Evolutionary conservation across 2,888 invertebrate genomes (phyloP), one percentile per base, ranked within the genome.

Genomic region (Ormyrus nitidulus): DNA sequence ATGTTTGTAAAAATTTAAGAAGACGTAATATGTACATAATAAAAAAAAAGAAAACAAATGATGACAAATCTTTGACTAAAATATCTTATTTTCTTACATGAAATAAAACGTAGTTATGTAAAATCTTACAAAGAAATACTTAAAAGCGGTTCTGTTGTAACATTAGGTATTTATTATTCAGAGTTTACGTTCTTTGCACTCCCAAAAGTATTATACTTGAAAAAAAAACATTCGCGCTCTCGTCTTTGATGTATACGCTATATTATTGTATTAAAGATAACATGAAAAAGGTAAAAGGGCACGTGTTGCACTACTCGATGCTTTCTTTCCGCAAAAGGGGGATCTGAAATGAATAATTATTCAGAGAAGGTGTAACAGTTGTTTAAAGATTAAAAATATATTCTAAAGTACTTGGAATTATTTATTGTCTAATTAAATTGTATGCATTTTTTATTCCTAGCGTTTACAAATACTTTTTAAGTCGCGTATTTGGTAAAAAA

Each of bases 11-110:
- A 77, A 77, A 81, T 66, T 72, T 74, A 61, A 76, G 56, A 74
- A 73, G 46, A 71, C 48, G 78, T 76, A 81, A 79, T 87, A 87
- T 89, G 89, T 89, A 89, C 85, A 89, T 89, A 89, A 83, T 77
- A 61, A 71, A 69, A 49, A 71, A 81, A 76, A 74, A 79, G 10
- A 13, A 81, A 79, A 81, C 66, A 73, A 78, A 76, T 71, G 62
- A 75, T 66, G 56, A 82, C 64, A 84, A 88, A 88, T 86, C 86
- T 85, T 87, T 86, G 87, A 89, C 87, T 87, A 87, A 88, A 88
- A 83, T 87, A 89, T 89, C 86, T 89, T 89, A 89, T 89, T 89
- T 89, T 89, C 89, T 86, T 89, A 89, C 88, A 75, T 34, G 54
- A 88, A 89, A 88, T 85, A 87, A 76, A 72, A 86, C 86, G 86